phyloP scores from a whole-genome alignment of 2,888 invertebrate species.

The Gymnocheta viridis region DNA sequence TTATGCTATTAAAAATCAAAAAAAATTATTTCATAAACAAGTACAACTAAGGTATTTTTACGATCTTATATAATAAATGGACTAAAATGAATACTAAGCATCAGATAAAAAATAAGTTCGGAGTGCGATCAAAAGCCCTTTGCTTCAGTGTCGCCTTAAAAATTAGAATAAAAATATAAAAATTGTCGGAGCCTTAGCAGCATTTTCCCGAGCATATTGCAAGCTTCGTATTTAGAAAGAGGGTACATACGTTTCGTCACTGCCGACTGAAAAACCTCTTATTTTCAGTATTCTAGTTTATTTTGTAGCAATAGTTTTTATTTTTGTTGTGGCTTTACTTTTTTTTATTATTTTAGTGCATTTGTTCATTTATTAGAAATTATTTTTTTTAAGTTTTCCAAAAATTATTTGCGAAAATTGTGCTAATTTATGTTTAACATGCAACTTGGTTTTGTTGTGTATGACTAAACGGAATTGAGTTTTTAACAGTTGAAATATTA shows the following conservation, averaged over 20 bases:
- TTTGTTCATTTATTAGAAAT: constrained; percentile 44
- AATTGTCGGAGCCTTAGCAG: too few species aligned
- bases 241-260: not conserved
- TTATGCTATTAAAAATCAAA: too few species aligned
- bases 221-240: too few species aligned
- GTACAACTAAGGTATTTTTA: too few species aligned
- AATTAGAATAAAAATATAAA: too few species aligned
- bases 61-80: too few species aligned
- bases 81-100: too few species aligned
- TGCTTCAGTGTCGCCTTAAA: too few species aligned
- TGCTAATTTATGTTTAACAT: constrained; percentile 48
- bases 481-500: constrained; percentile 34
- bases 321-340: not conserved
- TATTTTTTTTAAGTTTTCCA: not conserved
- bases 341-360: constrained; percentile 7
- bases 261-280: not conserved
- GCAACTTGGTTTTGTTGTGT: constrained; percentile 30
- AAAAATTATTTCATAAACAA: too few species aligned
- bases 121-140: too few species aligned
- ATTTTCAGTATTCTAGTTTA: not conserved
- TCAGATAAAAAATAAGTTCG: too few species aligned
- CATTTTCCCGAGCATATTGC: too few species aligned
- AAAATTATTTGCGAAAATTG: constrained; percentile 31
- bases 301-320: not conserved
- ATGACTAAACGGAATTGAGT: not conserved